Evolutionary conservation across 1,140 invertebrate species (phyloP).

Genomic region (Sinonovacula constricta): DNA sequence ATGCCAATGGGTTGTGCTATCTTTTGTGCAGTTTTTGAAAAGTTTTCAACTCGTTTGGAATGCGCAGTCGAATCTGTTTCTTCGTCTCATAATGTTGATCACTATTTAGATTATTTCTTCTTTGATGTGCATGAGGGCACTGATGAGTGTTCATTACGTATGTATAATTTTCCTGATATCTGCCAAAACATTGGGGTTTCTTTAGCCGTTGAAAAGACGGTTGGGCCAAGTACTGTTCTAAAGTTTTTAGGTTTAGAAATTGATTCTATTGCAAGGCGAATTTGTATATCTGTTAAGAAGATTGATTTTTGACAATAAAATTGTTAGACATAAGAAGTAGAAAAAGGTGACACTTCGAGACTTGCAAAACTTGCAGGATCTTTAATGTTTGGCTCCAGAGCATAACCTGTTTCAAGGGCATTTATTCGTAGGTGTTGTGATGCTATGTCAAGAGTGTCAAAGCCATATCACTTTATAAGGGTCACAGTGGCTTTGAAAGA

Average conservation of each 20-base stretch:
- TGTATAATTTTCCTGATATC: too few relatives aligned
- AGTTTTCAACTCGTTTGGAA: too few relatives aligned
- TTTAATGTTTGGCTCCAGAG: slow-evolving; percentile 26
- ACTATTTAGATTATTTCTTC: background rate
- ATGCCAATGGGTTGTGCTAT: background rate
- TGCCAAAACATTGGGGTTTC: too few relatives aligned
- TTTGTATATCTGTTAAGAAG: slow-evolving; percentile 23
- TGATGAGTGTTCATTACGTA: too few relatives aligned
- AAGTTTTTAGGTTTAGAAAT: too few relatives aligned
- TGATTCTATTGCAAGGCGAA: slow-evolving; percentile 21
- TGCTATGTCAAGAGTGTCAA: background rate
- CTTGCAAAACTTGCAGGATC: slow-evolving; percentile 17
- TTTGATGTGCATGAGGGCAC: background rate
- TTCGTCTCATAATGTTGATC: too few relatives aligned
- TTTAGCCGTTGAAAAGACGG: slow-evolving; percentile 25
- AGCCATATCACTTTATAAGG: slow-evolving; percentile 36
- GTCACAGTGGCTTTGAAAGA: slow-evolving; percentile 2
- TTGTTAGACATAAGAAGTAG: background rate
- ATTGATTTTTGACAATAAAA: background rate
- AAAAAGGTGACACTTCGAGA: slow-evolving; percentile 23
- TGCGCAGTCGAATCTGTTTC: too few relatives aligned
- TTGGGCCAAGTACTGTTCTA: slow-evolving; percentile 23
- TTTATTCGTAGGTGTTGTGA: slow-evolving; percentile 38
- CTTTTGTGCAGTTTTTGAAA: background rate
- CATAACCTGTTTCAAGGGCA: slow-evolving; percentile 19